Conservation (phyloP, 53 echinoderm and acorn worm genomes). For the Paracentrotus lividus region DNA sequence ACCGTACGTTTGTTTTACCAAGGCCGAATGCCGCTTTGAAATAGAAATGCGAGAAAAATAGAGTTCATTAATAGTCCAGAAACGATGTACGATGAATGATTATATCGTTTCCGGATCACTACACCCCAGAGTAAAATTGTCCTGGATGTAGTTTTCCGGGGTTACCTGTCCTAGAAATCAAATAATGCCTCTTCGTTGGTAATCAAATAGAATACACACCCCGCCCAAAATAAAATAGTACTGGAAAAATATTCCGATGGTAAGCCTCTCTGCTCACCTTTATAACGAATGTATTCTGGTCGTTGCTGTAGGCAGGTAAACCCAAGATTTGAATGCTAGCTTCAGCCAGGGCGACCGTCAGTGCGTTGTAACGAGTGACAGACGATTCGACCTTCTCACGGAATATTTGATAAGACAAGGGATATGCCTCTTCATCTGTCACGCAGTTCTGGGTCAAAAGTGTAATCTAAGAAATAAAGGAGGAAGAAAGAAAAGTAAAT, state of each 20-base stretch:
- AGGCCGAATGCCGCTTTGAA: too few relatives aligned
- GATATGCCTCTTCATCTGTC: slow-evolving; percentile 88
- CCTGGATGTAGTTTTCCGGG: too few relatives aligned
- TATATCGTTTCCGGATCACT: too few relatives aligned
- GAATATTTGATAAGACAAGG: slow-evolving; percentile 83
- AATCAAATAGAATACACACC: too few relatives aligned
- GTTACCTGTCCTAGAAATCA: too few relatives aligned
- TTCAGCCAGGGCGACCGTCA: slow-evolving; percentile 46
- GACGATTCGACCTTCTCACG: slow-evolving; percentile 52
- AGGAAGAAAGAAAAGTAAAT: background rate
- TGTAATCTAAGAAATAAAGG: slow-evolving; percentile 47
- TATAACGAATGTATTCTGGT: slow-evolving; percentile 76
- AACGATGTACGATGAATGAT: too few relatives aligned
- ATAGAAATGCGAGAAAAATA: too few relatives aligned
- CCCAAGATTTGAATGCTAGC: slow-evolving; percentile 72
- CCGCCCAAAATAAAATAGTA: too few relatives aligned
- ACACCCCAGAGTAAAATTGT: too few relatives aligned
- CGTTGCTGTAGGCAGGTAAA: slow-evolving; percentile 56
- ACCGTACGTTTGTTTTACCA: too few relatives aligned
- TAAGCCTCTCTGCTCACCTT: slow-evolving; percentile 59
- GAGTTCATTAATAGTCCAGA: too few relatives aligned
- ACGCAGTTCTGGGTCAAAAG: slow-evolving; percentile 81
- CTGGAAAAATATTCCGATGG: background rate
- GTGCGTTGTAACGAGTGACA: slow-evolving; percentile 15
- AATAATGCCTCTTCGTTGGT: too few relatives aligned